Evolutionary conservation across 2,797 vertebrate genomes (phyloP).

Genomic region (Silurus aristotelis): DNA sequence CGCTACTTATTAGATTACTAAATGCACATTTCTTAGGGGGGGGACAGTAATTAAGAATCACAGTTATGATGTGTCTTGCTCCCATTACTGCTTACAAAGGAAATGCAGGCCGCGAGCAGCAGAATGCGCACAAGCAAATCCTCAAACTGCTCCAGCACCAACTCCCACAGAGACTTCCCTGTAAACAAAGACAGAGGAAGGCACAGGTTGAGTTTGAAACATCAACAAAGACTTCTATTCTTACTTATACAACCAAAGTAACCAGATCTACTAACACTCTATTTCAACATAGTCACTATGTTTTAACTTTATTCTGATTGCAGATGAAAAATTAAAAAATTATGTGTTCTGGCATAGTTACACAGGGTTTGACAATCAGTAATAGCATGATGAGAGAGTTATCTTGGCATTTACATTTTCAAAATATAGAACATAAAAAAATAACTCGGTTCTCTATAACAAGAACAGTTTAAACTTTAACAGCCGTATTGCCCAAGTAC

Average conservation of each 20-base stretch:
- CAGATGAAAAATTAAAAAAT: background rate
- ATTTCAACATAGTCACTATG: background rate
- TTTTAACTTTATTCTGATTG: background rate
- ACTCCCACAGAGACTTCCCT: constrained; percentile 81
- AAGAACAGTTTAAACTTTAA: background rate
- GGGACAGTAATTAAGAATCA: background rate
- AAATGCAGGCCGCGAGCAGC: constrained; percentile 80
- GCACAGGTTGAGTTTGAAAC: background rate
- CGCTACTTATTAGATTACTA: background rate
- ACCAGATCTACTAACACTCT: constrained; percentile 1
- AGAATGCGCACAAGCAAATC: constrained; percentile 79
- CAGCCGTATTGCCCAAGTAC: background rate
- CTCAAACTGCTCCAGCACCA: constrained; percentile 81
- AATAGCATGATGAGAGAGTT: background rate
- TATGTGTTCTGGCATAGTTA: background rate
- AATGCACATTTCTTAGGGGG: background rate
- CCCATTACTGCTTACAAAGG: constrained; percentile 73
- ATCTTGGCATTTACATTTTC: background rate
- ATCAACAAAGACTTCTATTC: constrained; percentile 30
- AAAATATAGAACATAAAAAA: background rate
- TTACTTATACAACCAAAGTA: background rate
- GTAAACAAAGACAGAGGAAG: constrained; percentile 41
- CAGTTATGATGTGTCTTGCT: background rate
- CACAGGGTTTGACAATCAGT: background rate
- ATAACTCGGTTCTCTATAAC: background rate